Percentiles rank a stretch among this genome's conserved stretches.
These are phyloP conservation scores for Cosmia pyralina DNA, from an alignment of 2,888 invertebrate genomes.

Conservation along the genomic window DNA sequence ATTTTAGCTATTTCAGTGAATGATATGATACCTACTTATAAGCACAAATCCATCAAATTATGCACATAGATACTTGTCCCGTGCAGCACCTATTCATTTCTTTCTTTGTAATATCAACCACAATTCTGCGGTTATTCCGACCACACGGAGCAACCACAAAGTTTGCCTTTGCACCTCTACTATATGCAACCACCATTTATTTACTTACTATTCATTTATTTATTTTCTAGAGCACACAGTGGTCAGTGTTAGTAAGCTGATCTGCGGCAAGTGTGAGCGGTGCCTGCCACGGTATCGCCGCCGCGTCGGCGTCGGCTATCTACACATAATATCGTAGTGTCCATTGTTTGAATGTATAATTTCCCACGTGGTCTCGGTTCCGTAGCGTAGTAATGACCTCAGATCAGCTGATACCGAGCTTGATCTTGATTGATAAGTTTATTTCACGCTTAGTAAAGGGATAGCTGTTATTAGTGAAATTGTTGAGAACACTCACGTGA, in stretches of 20 bases:
- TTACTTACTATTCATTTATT: background rate
- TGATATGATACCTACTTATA: too few relatives aligned
- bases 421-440: conserved; percentile 66
- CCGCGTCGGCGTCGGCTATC: conserved; percentile 50
- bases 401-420: conserved; percentile 61
- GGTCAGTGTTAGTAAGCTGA: conserved; percentile 33
- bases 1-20: too few relatives aligned
- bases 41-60: too few relatives aligned
- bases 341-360: conserved; percentile 77
- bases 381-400: conserved; percentile 79
- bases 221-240: conserved; percentile 12
- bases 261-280: conserved; percentile 49
- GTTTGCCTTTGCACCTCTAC: conserved; percentile 1
- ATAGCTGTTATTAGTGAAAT: conserved; percentile 52
- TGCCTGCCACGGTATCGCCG: conserved; percentile 27
- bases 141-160: background rate
- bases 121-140: conserved; percentile 7
- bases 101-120: conserved; percentile 4
- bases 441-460: conserved; percentile 52
- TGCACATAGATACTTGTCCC: background rate
- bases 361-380: conserved; percentile 79
- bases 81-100: background rate
- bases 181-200: background rate
- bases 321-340: conserved; percentile 63
- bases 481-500: conserved; percentile 13